Evolutionary conservation across 2,113 vertebrate species (phyloP), one percentile per base, ranked within the genome.

Genomic region (Helogale parvula): DNA sequence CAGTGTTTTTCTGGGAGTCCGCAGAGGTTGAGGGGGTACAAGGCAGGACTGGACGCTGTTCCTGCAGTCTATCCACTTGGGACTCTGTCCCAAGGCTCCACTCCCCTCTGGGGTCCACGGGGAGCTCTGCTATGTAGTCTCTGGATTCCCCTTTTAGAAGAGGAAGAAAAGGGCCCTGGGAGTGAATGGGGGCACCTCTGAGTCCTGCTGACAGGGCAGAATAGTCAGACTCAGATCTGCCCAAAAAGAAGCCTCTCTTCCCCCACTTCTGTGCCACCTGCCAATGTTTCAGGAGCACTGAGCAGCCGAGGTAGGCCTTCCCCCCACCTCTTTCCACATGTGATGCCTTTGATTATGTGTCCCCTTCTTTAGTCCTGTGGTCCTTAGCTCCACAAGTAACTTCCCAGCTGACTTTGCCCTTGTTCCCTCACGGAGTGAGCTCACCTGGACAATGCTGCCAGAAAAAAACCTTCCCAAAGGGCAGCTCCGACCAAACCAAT

Each of bases 1-100:
- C 86, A 97, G 82, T 94, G 90, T 93, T 97, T 98, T 97, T 95
- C 88, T 93, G 50, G 87, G 97, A 96, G 88, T 90, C 85, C 66
- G 95, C 80, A 93, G 90, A 90, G 95, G 88, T 66, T 9, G 11
- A 79, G 60, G 11, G 21, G 54, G 88, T 93, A 66, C 92, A 92
- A 90, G 82, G 38, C 72, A 84, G 88, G 88, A 52, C 88, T 94
- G 54, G 81, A 82, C 0, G 0, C 82, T 69, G 8, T n/a, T 25
- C 68, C 86, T 41, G 50, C 52, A 7, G 69, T 87, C 80, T n/a
- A 0, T 57, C 80, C 88, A 65, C 82, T 66, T 63, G 91, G 52
- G 83, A 81, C 65, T 90, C 72, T n/a, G 15, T 38, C 65, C 87
- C 10, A 41, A 72, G 33, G 63, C 60, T 72, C 76, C 1, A 8